Evolutionary conservation across 1,140 invertebrate species (phyloP), one percentile per base, ranked within the genome.

Genomic region (Drosophila ercepeae): DNA sequence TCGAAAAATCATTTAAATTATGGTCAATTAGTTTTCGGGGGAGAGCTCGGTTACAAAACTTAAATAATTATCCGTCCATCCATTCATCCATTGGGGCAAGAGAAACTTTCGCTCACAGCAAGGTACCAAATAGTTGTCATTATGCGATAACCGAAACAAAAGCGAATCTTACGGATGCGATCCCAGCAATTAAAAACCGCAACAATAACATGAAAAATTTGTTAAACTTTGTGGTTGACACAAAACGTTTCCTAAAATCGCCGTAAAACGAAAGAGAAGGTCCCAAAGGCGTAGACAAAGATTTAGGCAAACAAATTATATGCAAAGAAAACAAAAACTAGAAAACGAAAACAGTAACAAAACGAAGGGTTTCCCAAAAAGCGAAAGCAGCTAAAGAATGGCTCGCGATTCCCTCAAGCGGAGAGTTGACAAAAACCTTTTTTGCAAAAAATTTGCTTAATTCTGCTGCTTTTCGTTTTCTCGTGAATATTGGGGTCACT

Each of bases 71-170:
- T 64, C 41, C 41, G 29, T 52, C 64, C 45, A 34, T 45, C 63
- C 57, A 73, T 55, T 46, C 32, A 67, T 53, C 67, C 53, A 32
- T 11, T 32, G 29, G 29, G 32, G 52, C 23, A 8, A 45, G 25
- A n/a, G 19, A 44, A 63, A 78, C 81, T 86, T 86, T 86, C 81
- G 81, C 81, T 65, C 68, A 48, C 57, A 64, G 44, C 73, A 84
- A 76, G 44, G 67, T 52, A 60, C 61, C 41, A 84, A 83, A 86
- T 61, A 86, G 81, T 76, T 84, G 72, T 63, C 79, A 84, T 84
- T 84, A 84, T 64, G 67, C 53, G 78, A 53, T 72, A 73, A 76
- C 78, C 73, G 64, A 52, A 82, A 67, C 57, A 64, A 54, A 59
- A 74, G 34, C 57, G 57, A 78, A 83, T 83, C 75, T 83, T 78